Percentiles rank a stretch among this genome's conserved stretches.
These are phyloP conservation scores for Papilio elwesi DNA, from an alignment of 2,888 invertebrate genomes.

Conservation along the genomic window DNA sequence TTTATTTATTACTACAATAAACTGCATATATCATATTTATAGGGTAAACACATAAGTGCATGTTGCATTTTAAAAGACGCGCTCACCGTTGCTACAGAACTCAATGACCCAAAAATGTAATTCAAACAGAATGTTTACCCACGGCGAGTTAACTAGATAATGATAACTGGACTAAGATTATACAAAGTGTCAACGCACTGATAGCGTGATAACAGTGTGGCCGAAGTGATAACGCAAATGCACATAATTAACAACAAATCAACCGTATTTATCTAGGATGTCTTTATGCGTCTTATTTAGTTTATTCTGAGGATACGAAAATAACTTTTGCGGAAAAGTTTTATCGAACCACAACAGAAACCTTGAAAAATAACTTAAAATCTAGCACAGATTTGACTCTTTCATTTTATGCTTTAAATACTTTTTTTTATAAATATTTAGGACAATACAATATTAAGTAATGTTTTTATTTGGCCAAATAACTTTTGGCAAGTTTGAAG, in stretches of 20 bases:
- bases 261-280: constrained; percentile 36
- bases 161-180: constrained; percentile 64
- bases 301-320: too few relatives aligned
- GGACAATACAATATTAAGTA: too few relatives aligned
- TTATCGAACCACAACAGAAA: too few relatives aligned
- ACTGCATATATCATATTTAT: neutral
- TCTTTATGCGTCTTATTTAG: neutral
- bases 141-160: constrained; percentile 57
- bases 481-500: neutral
- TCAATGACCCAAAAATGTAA: constrained; percentile 65
- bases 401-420: too few relatives aligned
- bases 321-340: too few relatives aligned
- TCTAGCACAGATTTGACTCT: too few relatives aligned
- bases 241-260: constrained; percentile 47
- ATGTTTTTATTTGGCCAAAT: too few relatives aligned
- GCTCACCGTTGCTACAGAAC: constrained; percentile 26
- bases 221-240: constrained; percentile 59
- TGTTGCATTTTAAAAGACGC: neutral
- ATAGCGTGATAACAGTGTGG: constrained; percentile 56
- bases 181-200: constrained; percentile 68
- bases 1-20: neutral
- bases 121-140: constrained; percentile 55
- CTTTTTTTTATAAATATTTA: too few relatives aligned
- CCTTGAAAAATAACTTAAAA: too few relatives aligned
- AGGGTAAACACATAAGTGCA: too few relatives aligned